Base-by-base conservation (phyloP, 2,113 vertebrate genomes). In the Zosterops borbonicus region DNA sequence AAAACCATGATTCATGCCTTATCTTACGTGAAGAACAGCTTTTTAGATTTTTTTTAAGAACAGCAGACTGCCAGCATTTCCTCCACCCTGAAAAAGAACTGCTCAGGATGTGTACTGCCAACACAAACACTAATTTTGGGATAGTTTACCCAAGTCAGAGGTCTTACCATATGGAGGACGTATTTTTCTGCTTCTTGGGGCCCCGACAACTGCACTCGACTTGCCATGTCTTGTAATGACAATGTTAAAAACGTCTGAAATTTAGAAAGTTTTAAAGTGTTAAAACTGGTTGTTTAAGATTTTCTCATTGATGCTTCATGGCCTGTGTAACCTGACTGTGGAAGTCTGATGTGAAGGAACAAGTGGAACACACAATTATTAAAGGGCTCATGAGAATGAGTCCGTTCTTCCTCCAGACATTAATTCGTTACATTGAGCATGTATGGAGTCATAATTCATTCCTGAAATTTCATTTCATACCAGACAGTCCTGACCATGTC, bases 171-270 rank as follows among this genome's bases (percentile, higher is more conserved):
- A 97, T 99, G 99, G 83, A 99, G 98, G 97, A 99, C 99, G 3
- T 99, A 99, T 97, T 99, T 99, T 98, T 99, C 99, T 62, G 99
- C 99, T 96, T 99, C 99, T 94, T 99, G 99, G 58, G 99, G 98
- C 37, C 99, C 99, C 0, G 99, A 99, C 69, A 99, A 97, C 97
- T 99, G 99, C 94, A 99, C 99, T 94, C 99, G 98, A 98, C 99
- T 99, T 21, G 99, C 99, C 99, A 99, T 99, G 97, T 99, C 99
- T 99, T 99, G 99, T 98, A 99, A 98, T 13, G 99, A 99, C 89
- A 99, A 97, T 2, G 99, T 99, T 98, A 99, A 98, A 97, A 99
- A 99, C 0, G 99, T 99, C 99, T 99, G 98, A 78, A 97, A 97
- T 73, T 42, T 14, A 97, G n/a, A 90, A 80, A 70, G 82, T 7